Evolutionary conservation across 2,888 invertebrate genomes (phyloP), one percentile per base, ranked within the genome.

Genomic region (Nomada fucata): DNA sequence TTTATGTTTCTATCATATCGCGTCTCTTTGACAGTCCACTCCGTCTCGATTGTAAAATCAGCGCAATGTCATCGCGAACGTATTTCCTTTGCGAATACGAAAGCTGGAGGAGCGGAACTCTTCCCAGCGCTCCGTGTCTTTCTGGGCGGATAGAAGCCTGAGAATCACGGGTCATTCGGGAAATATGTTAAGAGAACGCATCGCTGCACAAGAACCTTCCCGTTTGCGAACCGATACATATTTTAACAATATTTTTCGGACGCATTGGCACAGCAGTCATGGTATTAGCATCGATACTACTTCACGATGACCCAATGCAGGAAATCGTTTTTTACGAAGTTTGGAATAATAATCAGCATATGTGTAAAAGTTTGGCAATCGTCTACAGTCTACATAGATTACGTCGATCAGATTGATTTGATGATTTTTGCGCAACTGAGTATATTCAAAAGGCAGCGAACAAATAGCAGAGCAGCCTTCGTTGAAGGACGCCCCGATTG

Each of bases 171-270:
- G 20, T 26, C 11, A 13, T 73, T 52, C 36, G 26, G 59, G 52
- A 73, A 77, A 77, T 77, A 65, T 64, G 60, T 52, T 72, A 64
- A 50, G 23, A 26, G 70, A 64, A 64, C 72, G 63, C 50, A 44
- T 50, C 64, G n/a, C n/a, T 60, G 52, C 44, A 26, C 50, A 60
- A 67, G 36, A 1, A 61, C 60, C 29, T 36, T 26, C 29, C 60
- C 3, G n/a, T 13, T 13, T 26, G 55, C 52, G 57, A 65, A 76
- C 64, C 42, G 59, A 36, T 15, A 10, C 59, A 67, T 47, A 42
- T 29, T 74, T 53, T 67, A 15, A 23, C 44, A 18, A 26, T 47
- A 44, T 26, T 2, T 63, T 55, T 36, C 9, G 13, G 0, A 42
- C 47, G 23, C 1, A 57, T 10, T 10, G 64, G 53, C 64, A 47